A percentile compares a stretch with the other conserved stretches of the same genome.
Conservation (phyloP, 1,140 invertebrate genomes). For the Dermatophagoides farinae region DNA sequence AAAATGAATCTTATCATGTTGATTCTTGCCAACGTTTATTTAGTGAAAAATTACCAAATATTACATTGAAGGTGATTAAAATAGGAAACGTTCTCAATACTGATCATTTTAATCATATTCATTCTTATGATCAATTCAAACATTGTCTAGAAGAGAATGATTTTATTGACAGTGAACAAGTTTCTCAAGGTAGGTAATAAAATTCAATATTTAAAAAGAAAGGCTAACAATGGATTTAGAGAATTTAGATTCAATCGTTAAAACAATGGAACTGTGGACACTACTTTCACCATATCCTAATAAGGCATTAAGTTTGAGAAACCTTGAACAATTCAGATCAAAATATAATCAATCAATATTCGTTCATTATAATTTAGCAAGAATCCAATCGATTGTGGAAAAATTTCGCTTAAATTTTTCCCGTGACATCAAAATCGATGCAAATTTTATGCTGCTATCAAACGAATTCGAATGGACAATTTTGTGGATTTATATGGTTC, state of each 20-base stretch:
- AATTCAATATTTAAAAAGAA: background rate
- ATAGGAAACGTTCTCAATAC: background rate
- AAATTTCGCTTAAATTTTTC: background rate
- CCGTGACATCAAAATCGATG: background rate
- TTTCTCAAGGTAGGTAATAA: background rate
- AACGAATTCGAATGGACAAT: background rate
- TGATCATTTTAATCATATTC: background rate
- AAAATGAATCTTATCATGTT: background rate
- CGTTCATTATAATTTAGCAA: slow-evolving; percentile 5
- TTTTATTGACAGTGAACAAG: background rate
- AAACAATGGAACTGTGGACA: background rate
- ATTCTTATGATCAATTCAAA: background rate
- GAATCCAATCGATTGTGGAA: background rate
- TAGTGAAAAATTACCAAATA: too few species aligned
- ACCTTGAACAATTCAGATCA: background rate
- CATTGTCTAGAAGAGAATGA: background rate
- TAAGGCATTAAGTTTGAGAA: background rate
- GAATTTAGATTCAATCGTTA: background rate
- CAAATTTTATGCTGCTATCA: background rate
- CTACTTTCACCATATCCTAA: background rate
- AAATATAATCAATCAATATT: background rate
- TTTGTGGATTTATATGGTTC: slow-evolving; percentile 15
- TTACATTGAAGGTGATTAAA: too few species aligned
- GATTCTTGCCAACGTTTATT: background rate
- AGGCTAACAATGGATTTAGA: background rate